Percentiles rank a stretch among this genome's conserved stretches.
Conservation (phyloP, 1,140 invertebrate species). For the Apis mellifera region Amel_HAv3.1 CM009931.2:9821001-9821500, state of each 20-base stretch:
- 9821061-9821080: background rate
- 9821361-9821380: constrained; percentile 27
- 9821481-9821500: constrained; percentile 21
- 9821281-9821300: background rate
- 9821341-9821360: constrained; percentile 5
- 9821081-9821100: background rate
- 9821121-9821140: background rate
- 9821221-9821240: constrained; percentile 7
- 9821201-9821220: background rate
- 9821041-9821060: too few relatives aligned
- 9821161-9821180: background rate
- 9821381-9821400: background rate
- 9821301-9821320: background rate
- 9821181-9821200: background rate
- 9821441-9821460: constrained; percentile 9
- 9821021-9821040: too few relatives aligned
- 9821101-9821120: background rate
- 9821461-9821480: constrained; percentile 6
- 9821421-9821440: background rate
- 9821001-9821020: too few relatives aligned
- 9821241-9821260: constrained; percentile 9
- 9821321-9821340: constrained; percentile 37
- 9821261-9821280: background rate
- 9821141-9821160: too few relatives aligned
- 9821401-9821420: background rate